Conservation (phyloP, 2,888 invertebrate genomes). For the Microchrysa polita region DNA sequence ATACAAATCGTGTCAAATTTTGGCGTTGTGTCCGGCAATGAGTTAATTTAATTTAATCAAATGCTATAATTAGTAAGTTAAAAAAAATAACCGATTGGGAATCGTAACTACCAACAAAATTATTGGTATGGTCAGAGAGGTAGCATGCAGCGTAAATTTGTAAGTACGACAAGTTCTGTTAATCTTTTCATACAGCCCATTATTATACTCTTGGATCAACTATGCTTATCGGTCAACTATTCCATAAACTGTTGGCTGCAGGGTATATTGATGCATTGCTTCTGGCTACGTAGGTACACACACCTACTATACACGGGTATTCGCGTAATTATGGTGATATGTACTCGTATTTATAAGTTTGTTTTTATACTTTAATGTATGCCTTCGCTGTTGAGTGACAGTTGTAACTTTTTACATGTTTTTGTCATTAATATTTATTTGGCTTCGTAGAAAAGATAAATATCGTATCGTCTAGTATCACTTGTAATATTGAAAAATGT, state of each 20-base stretch:
- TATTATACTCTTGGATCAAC: too few species aligned
- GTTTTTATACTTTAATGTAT: not conserved
- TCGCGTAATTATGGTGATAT: not conserved
- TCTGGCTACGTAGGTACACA: not conserved
- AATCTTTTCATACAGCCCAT: not conserved
- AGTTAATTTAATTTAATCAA: too few species aligned
- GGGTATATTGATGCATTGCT: constrained; percentile 29
- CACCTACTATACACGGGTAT: too few species aligned
- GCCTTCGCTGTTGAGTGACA: constrained; percentile 14
- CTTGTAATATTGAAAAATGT: constrained; percentile 33
- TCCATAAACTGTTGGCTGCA: not conserved
- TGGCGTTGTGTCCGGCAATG: too few species aligned
- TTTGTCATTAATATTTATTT: constrained; percentile 38
- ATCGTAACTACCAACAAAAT: not conserved
- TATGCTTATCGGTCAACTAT: not conserved
- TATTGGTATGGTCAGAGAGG: not conserved
- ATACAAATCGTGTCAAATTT: too few species aligned
- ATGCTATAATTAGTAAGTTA: too few species aligned
- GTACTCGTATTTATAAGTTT: not conserved
- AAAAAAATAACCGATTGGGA: too few species aligned
- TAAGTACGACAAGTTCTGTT: constrained; percentile 4
- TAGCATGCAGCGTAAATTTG: constrained; percentile 15
- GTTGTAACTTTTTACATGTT: constrained; percentile 24
- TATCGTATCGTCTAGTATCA: not conserved
- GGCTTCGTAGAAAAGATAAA: not conserved